phyloP scores from a whole-genome alignment of 2,113 vertebrate species.

The Tragelaphus imberbis region DNA sequence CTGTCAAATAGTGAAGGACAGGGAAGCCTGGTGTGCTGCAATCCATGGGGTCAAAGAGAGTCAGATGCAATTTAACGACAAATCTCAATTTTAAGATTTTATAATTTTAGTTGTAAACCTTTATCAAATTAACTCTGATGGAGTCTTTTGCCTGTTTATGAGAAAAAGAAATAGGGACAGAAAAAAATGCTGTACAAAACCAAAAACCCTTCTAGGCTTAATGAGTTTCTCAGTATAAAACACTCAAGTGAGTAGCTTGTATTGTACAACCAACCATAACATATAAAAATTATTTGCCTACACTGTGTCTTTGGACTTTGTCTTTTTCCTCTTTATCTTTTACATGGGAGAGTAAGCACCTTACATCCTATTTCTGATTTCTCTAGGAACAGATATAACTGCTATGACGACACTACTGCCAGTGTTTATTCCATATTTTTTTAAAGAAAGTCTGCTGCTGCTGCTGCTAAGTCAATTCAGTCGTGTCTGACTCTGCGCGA shows the following conservation, averaged over 20 bases:
- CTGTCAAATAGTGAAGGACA: neutral
- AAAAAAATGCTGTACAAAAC: neutral
- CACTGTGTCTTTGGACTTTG: neutral
- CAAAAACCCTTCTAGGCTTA: neutral
- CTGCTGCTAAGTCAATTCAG: no score
- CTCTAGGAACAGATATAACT: neutral
- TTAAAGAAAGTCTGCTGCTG: neutral
- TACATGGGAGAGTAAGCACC: neutral
- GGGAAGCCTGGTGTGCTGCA: neutral
- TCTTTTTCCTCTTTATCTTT: neutral
- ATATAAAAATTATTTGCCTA: neutral
- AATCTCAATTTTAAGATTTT: constrained; percentile 23
- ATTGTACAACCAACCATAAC: neutral
- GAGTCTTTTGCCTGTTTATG: neutral
- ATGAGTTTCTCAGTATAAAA: neutral
- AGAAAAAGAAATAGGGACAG: constrained; percentile 4
- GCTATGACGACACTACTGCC: neutral
- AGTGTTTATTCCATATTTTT: neutral
- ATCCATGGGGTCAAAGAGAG: neutral
- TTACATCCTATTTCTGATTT: neutral
- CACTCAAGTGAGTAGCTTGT: neutral
- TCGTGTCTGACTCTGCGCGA: no score
- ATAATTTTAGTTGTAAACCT: neutral
- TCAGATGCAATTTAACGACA: neutral
- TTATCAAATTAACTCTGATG: constrained; percentile 8